Evolutionary conservation across 2,113 vertebrate species (phyloP).

Genomic region (Malaclemys terrapin): DNA sequence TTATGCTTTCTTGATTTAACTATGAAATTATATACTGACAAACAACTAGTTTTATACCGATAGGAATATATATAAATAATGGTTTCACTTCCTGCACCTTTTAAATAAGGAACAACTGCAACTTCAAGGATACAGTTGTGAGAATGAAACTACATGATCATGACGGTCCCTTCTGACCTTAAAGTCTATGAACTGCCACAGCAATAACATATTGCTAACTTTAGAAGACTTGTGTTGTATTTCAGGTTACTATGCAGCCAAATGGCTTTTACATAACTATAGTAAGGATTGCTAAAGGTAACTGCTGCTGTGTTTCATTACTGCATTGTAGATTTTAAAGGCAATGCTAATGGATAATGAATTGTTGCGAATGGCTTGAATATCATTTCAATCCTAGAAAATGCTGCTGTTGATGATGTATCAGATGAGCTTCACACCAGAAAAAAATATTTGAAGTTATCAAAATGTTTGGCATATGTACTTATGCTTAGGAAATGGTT

Average conservation of each 20-base stretch:
- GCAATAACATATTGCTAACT: neutral
- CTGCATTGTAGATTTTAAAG: constrained; percentile 16
- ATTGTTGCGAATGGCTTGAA: constrained; percentile 3
- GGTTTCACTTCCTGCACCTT: neutral
- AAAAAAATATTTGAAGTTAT: constrained; percentile 40
- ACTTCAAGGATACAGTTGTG: neutral
- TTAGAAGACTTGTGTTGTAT: neutral
- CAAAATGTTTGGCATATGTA: neutral
- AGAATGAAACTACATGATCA: neutral
- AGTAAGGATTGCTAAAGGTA: neutral
- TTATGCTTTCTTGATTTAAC: neutral
- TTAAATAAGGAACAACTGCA: neutral
- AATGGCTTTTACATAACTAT: neutral
- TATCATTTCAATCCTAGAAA: constrained; percentile 57
- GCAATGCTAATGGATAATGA: neutral
- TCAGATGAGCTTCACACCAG: constrained; percentile 27
- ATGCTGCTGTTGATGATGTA: constrained; percentile 41
- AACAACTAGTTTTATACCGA: neutral
- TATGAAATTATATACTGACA: neutral
- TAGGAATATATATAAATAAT: neutral
- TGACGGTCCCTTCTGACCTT: no score
- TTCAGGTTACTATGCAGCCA: neutral
- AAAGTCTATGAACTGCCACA: neutral
- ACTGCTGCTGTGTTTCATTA: constrained; percentile 32
- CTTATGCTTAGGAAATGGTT: constrained; percentile 15